Evolutionary conservation across 92 coral and sea anemone species (phyloP), one percentile per base, ranked within the genome.

Genomic region (Bergia puertoricense): DNA sequence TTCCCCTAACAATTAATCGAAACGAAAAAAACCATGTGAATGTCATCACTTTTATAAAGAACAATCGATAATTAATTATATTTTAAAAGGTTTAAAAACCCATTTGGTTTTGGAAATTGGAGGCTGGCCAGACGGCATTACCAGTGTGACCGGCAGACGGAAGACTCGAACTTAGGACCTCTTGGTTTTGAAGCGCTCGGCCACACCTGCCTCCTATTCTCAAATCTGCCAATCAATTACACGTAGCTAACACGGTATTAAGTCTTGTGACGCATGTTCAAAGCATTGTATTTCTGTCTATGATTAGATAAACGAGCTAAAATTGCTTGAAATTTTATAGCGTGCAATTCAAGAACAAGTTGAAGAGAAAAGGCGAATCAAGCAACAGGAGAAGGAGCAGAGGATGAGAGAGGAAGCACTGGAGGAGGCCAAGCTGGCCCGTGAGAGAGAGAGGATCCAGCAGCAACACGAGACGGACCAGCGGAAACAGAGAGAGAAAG

Each of bases 271-370:
- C 87, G 87, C 20, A 10, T 13, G n/a, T 30, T 30, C 30, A 30
- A 14, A 81, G 38, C 43, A 57, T 45, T 69, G 51, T 8, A 46
- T 48, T 30, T 54, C 36, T 51, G 85, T 80, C n/a, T 13, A 23
- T 43, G 37, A 69, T 44, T 72, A 23, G 69, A 6, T 4, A 46
- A 38, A 43, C 66, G 74, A 44, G 1, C 50, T 45, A 76, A 75
- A 76, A 11, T 2, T 76, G 54, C 10, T 40, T 16, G 2, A 2
- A 42, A 3, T 36, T 40, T 14, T 81, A 41, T 67, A 97, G 99
- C 98, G 91, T 75, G 99, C 99, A 54, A 94, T 97, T 75, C 94
- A 95, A 85, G 97, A 92, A 65, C 99, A 97, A 88, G 99, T 97
- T 5, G 98, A 97, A 68, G 99, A 95, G 82, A 96, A 96, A 74